Conservation (phyloP, 2,888 invertebrate species). For the Hydraecia micacea region DNA sequence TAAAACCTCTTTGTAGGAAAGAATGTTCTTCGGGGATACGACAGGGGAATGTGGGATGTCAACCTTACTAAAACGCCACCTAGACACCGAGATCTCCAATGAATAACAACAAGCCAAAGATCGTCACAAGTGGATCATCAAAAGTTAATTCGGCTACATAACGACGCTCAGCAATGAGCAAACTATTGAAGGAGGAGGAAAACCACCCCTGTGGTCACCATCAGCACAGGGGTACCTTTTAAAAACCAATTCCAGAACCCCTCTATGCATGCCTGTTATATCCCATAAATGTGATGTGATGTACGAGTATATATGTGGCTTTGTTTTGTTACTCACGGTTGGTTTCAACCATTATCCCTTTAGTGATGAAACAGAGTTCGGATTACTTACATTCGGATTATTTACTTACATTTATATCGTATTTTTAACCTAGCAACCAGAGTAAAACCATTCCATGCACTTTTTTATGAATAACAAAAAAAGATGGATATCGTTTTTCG, state of each 20-base stretch:
- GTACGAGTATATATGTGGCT: too few species aligned
- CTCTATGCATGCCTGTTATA: not conserved
- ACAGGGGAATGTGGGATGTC: too few species aligned
- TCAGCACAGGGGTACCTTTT: not conserved
- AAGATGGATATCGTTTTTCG: not conserved
- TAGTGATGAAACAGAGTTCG: not conserved
- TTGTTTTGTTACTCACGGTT: not conserved
- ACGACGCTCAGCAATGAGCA: not conserved
- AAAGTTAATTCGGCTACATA: not conserved
- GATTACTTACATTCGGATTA: too few species aligned
- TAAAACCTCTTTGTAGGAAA: not conserved
- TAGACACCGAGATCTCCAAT: not conserved
- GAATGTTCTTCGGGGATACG: not conserved
- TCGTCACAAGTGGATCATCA: not conserved
- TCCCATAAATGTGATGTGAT: not conserved
- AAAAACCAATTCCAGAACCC: not conserved
- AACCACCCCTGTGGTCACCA: not conserved
- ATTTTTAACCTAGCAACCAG: not conserved
- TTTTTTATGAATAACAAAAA: constrained; percentile 24
- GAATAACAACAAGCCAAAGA: not conserved
- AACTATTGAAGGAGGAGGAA: not conserved
- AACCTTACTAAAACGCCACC: not conserved
- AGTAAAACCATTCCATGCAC: not conserved
- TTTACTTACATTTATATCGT: not conserved
- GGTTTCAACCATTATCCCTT: not conserved